Conservation (phyloP, 2,888 invertebrate species). For the Netelia fuscicornis region DNA sequence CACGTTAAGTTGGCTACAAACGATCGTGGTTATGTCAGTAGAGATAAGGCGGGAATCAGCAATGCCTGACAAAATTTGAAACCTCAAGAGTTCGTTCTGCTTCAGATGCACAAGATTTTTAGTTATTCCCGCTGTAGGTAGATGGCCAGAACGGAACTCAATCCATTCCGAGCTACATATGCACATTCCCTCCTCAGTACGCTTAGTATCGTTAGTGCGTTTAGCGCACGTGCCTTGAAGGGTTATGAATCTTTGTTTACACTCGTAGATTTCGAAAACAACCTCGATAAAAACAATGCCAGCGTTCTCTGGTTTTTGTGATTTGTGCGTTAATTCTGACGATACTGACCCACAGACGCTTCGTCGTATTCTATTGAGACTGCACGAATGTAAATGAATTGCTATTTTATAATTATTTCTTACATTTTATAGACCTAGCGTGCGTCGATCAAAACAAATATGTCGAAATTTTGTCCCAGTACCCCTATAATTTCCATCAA, state of each 20-base stretch:
- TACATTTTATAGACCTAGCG: constrained; percentile 28
- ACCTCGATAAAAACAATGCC: constrained; percentile 30
- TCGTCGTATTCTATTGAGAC: constrained; percentile 71
- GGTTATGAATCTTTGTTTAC: constrained; percentile 11
- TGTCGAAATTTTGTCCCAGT: not conserved
- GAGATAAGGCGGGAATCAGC: no score
- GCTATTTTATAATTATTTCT: constrained; percentile 7
- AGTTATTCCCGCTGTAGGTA: no score
- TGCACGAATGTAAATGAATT: constrained; percentile 74
- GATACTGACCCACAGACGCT: constrained; percentile 70
- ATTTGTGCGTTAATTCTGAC: constrained; percentile 78
- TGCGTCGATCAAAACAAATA: constrained; percentile 8
- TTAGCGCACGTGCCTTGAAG: not conserved
- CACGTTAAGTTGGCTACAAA: no score
- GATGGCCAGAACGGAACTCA: no score
- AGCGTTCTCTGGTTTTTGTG: constrained; percentile 77
- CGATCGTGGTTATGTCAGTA: no score
- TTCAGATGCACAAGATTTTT: no score
- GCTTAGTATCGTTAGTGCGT: not conserved
- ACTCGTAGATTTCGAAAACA: not conserved
- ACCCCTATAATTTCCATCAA: no score
- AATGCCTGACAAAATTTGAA: no score
- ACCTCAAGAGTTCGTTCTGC: no score
- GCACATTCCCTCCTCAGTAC: no score
- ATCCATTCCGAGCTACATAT: no score